A percentile compares a stretch with the other conserved stretches of the same genome.
phyloP scores from a whole-genome alignment of 1,140 invertebrate genomes.

The Conus betulinus region DNA sequence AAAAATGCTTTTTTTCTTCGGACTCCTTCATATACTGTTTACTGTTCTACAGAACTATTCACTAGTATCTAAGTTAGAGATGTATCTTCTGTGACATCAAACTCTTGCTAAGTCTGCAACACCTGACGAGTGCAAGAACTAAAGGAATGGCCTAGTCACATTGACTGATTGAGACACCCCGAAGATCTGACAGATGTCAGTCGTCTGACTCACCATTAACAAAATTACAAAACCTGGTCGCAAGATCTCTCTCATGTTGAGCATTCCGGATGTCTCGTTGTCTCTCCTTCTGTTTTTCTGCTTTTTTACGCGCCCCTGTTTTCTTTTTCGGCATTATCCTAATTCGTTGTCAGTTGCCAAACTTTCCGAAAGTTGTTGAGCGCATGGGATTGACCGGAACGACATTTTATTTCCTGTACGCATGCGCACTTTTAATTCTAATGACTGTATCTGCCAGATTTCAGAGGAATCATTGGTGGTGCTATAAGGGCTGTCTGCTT shows the following conservation, averaged over 20 bases:
- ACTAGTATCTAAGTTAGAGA: too few relatives aligned
- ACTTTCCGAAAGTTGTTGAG: constrained; percentile 19
- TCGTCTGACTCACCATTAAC: constrained; percentile 81
- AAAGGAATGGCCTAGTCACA: too few relatives aligned
- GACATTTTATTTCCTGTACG: constrained; percentile 18
- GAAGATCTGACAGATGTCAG: neutral
- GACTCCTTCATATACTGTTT: too few relatives aligned
- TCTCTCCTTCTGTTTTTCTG: constrained; percentile 92
- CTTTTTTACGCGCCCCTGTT: constrained; percentile 96
- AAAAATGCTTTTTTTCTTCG: too few relatives aligned
- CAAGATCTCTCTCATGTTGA: constrained; percentile 85
- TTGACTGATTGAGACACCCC: too few relatives aligned
- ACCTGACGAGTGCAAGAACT: too few relatives aligned
- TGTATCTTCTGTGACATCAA: too few relatives aligned
- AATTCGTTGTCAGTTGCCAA: neutral
- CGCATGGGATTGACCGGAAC: constrained; percentile 31
- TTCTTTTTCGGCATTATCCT: constrained; percentile 95
- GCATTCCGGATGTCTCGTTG: constrained; percentile 93
- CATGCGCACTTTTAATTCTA: constrained; percentile 23
- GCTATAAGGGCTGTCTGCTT: neutral
- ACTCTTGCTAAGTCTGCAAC: too few relatives aligned
- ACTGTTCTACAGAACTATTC: too few relatives aligned
- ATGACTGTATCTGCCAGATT: constrained; percentile 17
- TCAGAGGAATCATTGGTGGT: neutral
- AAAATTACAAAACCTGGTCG: constrained; percentile 91